These are phyloP conservation scores for Narcine bancroftii DNA, from an alignment of 2,113 vertebrate species.

Conservation along the genomic window DNA sequence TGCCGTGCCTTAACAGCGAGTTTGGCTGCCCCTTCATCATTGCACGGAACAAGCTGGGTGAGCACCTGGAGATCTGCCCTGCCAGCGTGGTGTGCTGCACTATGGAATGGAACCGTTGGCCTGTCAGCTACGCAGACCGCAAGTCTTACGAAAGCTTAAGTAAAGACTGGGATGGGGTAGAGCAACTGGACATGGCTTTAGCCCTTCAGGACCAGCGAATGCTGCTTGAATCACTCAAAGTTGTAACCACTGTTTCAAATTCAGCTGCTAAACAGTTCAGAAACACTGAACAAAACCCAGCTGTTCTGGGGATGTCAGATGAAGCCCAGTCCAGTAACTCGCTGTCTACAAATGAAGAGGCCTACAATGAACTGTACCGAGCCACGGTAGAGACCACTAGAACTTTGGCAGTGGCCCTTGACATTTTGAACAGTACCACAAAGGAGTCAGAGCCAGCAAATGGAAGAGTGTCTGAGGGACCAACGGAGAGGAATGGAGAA, in stretches of 20 bases:
- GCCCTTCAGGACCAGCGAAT: constrained; percentile 92
- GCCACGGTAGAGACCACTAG: constrained; percentile 86
- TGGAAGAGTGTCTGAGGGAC: constrained; percentile 57
- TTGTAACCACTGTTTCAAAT: constrained; percentile 80
- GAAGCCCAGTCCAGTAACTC: constrained; percentile 69
- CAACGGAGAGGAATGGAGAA: constrained; percentile 57
- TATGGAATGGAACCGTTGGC: constrained; percentile 98
- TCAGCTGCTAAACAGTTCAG: constrained; percentile 53
- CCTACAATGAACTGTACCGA: constrained; percentile 80
- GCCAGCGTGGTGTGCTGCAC: constrained; percentile 94
- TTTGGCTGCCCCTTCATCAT: constrained; percentile 83
- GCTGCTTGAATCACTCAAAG: constrained; percentile 84
- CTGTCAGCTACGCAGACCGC: constrained; percentile 82
- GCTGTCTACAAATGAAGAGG: constrained; percentile 73
- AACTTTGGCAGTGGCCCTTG: constrained; percentile 83
- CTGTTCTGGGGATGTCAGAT: constrained; percentile 55
- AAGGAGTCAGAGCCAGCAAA: constrained; percentile 71
- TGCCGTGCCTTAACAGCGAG: constrained; percentile 82
- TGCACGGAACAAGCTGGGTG: constrained; percentile 78
- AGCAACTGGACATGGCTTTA: constrained; percentile 91
- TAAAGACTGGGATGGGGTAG: constrained; percentile 80
- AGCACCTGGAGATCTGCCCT: constrained; percentile 85
- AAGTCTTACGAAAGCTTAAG: constrained; percentile 87
- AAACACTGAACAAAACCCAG: constrained; percentile 60
- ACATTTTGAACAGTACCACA: constrained; percentile 75